Conservation (phyloP, 2,113 vertebrate species). For the Lipophrys pholis region DNA sequence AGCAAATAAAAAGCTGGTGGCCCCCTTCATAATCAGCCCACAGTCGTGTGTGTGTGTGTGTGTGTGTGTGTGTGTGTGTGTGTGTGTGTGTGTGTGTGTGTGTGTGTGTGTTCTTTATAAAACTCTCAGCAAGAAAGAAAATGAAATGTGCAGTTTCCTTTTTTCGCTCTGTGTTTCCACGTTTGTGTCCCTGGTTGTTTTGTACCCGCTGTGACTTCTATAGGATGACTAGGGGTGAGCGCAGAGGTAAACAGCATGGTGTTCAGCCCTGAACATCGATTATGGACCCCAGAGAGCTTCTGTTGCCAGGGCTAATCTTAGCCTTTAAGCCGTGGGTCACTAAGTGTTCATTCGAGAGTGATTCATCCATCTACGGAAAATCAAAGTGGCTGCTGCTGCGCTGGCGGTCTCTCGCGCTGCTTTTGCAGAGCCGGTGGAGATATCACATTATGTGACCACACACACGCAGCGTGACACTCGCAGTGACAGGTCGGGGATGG, state of each 20-base stretch:
- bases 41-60: background rate
- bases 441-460: constrained; percentile 51
- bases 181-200: background rate
- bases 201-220: constrained; percentile 15
- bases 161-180: background rate
- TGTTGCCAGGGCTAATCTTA: constrained; percentile 54
- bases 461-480: constrained; percentile 4
- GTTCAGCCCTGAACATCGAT: constrained; percentile 41
- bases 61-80: background rate
- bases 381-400: constrained; percentile 49
- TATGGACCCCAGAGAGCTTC: constrained; percentile 32
- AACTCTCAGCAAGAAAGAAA: background rate
- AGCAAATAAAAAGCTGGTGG: background rate
- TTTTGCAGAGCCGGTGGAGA: constrained; percentile 37
- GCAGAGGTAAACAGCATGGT: constrained; percentile 49
- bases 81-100: background rate
- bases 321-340: constrained; percentile 56
- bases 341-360: constrained; percentile 60
- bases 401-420: constrained; percentile 21
- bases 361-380: constrained; percentile 59
- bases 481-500: constrained; percentile 9
- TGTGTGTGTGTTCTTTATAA: too few relatives aligned
- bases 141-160: background rate
- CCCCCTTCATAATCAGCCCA: background rate
- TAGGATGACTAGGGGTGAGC: constrained; percentile 3